These are phyloP conservation scores for Ctenoplectra terminalis DNA, from an alignment of 1,140 invertebrate genomes.

Conservation along the genomic window DNA sequence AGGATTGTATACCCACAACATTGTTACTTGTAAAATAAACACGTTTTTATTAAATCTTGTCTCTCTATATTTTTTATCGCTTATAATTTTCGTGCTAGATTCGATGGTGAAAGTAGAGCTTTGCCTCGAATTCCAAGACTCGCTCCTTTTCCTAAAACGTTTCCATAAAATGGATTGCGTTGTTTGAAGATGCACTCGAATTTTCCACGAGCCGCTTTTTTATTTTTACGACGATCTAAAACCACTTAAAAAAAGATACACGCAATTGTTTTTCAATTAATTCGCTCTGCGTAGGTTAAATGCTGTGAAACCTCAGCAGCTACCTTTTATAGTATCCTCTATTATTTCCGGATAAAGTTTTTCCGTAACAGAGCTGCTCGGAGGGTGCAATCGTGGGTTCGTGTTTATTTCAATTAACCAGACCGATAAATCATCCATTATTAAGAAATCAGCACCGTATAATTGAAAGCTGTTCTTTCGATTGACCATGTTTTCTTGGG, in stretches of 20 bases:
- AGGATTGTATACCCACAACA: slow-evolving; percentile 64
- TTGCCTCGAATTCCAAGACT: slow-evolving; percentile 62
- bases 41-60: slow-evolving; percentile 67
- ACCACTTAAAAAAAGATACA: slow-evolving; percentile 33
- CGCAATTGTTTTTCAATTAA: neutral
- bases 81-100: slow-evolving; percentile 12
- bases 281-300: neutral
- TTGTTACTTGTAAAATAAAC: slow-evolving; percentile 73
- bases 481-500: slow-evolving; percentile 92
- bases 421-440: slow-evolving; percentile 92
- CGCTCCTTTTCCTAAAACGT: slow-evolving; percentile 54
- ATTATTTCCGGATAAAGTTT: slow-evolving; percentile 91
- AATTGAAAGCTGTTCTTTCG: slow-evolving; percentile 93
- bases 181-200: slow-evolving; percentile 66
- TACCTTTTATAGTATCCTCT: slow-evolving; percentile 95
- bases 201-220: slow-evolving; percentile 38
- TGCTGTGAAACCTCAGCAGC: neutral
- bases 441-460: slow-evolving; percentile 96
- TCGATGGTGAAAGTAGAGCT: slow-evolving; percentile 13
- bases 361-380: slow-evolving; percentile 91
- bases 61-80: neutral
- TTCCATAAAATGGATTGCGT: slow-evolving; percentile 45
- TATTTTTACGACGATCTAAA: slow-evolving; percentile 59
- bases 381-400: slow-evolving; percentile 90
- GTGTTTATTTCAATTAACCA: slow-evolving; percentile 98